Conservation (phyloP, 2,113 vertebrate genomes). For the Coreoperca whiteheadi region DNA sequence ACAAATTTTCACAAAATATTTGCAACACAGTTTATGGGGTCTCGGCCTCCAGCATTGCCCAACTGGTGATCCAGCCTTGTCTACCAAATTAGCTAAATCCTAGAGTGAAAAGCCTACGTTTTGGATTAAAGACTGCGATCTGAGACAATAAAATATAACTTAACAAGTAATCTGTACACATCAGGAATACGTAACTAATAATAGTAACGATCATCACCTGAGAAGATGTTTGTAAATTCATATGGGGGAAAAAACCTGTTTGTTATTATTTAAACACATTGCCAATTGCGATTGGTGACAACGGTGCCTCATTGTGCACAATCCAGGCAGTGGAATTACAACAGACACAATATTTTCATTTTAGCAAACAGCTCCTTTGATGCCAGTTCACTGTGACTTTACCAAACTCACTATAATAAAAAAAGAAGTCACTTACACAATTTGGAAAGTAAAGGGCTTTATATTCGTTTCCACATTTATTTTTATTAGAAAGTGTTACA, state of each 20-base stretch:
- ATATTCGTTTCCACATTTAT: slow-evolving; percentile 66
- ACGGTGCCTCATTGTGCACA: background rate
- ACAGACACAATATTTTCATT: background rate
- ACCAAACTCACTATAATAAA: background rate
- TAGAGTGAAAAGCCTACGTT: background rate
- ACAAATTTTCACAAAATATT: no score
- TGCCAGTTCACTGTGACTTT: background rate
- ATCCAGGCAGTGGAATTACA: background rate
- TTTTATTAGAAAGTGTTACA: slow-evolving; percentile 80
- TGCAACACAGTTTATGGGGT: background rate
- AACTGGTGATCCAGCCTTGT: background rate
- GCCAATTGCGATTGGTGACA: background rate
- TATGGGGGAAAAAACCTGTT: no score
- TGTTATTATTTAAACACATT: no score
- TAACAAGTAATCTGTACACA: background rate
- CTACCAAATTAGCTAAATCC: background rate
- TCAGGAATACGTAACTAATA: background rate
- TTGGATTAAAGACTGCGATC: background rate
- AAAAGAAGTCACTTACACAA: slow-evolving; percentile 12
- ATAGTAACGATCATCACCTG: background rate
- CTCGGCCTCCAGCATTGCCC: no score
- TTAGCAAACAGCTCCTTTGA: background rate
- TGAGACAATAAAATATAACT: background rate
- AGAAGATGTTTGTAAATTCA: background rate
- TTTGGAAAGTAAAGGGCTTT: slow-evolving; percentile 24